Percentiles rank a stretch among this genome's conserved stretches.
Evolutionary conservation across 2,113 vertebrate genomes (phyloP).

Genomic region (Anolis carolinensis): DNA sequence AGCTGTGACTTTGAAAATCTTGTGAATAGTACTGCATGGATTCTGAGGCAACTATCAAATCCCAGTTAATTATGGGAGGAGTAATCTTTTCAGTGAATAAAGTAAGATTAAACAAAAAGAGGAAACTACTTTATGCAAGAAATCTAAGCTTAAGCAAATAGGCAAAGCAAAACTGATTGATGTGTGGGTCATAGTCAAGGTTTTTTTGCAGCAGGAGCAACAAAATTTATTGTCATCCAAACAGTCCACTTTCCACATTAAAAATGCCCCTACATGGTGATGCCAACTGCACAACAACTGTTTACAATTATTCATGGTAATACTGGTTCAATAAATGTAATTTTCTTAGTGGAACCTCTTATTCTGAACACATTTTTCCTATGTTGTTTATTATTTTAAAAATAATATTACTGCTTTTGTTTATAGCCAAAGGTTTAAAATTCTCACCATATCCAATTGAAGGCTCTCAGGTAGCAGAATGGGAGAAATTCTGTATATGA

Average conservation of each 20-base stretch:
- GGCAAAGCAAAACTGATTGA: too few species aligned
- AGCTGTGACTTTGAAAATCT: not conserved
- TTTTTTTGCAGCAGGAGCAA: too few species aligned
- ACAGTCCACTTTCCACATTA: not conserved
- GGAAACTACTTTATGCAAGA: not conserved
- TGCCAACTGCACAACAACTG: not conserved
- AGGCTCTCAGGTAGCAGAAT: not conserved
- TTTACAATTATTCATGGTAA: not conserved
- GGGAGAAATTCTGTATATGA: not conserved
- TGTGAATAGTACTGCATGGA: not conserved
- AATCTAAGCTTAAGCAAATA: not conserved
- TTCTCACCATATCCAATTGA: not conserved
- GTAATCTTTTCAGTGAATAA: not conserved
- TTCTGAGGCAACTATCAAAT: not conserved
- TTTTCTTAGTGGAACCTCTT: not conserved
- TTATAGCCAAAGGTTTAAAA: too few species aligned
- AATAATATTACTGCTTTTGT: too few species aligned
- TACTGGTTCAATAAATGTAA: not conserved
- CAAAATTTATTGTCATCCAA: not conserved
- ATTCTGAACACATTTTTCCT: not conserved
- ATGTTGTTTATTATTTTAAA: not conserved
- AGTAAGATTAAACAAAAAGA: not conserved
- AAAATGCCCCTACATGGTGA: not conserved
- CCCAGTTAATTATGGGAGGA: not conserved
- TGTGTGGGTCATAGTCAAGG: too few species aligned